A percentile compares a stretch with the other conserved stretches of the same genome.
phyloP scores from a whole-genome alignment of 2,888 invertebrate genomes.

The Aethes cnicana region DNA sequence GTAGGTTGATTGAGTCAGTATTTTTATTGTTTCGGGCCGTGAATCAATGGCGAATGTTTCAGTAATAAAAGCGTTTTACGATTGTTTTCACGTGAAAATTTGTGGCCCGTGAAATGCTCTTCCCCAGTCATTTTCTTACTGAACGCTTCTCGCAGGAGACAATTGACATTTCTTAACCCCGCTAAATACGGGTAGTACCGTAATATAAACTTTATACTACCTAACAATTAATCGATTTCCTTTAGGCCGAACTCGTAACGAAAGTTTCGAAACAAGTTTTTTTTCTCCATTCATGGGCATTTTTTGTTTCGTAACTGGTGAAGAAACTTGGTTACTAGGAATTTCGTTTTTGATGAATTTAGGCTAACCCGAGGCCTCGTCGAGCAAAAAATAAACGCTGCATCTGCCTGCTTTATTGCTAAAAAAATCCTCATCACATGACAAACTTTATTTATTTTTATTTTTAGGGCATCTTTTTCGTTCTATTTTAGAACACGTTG shows the following conservation, averaged over 20 bases:
- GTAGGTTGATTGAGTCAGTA: conserved; percentile 81
- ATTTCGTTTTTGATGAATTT: too few species aligned
- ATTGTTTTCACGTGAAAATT: conserved; percentile 79
- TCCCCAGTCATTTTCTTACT: conserved; percentile 67
- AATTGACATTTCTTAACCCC: conserved; percentile 25
- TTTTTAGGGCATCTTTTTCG: conserved; percentile 8
- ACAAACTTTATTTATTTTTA: too few species aligned
- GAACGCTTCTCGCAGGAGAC: conserved; percentile 40
- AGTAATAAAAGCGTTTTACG: conserved; percentile 80
- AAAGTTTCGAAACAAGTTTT: too few species aligned
- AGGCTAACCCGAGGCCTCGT: too few species aligned
- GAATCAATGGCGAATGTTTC: conserved; percentile 81
- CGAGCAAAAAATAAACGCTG: too few species aligned
- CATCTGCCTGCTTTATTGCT: too few species aligned
- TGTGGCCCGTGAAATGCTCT: conserved; percentile 78
- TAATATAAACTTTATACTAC: conserved; percentile 35
- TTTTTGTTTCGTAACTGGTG: too few species aligned
- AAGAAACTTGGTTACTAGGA: too few species aligned
- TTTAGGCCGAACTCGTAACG: too few species aligned
- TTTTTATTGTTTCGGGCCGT: conserved; percentile 79
- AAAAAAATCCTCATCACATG: too few species aligned
- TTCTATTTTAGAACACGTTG: conserved; percentile 8
- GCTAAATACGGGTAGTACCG: conserved; percentile 11
- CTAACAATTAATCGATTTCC: neutral
- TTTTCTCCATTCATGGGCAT: too few species aligned